phyloP scores from a whole-genome alignment of 2,113 vertebrate species.

The Lophius piscatorius region DNA sequence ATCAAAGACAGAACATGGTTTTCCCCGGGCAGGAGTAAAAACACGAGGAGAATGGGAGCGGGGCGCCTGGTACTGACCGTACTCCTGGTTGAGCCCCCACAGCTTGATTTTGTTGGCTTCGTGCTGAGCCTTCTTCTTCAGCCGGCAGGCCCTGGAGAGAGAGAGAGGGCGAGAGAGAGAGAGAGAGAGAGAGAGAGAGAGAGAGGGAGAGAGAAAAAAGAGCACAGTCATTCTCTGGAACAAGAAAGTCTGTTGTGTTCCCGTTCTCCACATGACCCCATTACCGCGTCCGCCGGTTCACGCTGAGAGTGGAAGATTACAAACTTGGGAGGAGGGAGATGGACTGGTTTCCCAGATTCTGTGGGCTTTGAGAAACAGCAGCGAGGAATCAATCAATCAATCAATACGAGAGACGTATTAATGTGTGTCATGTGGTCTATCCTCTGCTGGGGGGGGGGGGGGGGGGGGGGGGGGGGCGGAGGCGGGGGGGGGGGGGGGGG shows the following conservation, averaged over 20 bases:
- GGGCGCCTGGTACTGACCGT: conserved; percentile 66
- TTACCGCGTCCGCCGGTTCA: conserved; percentile 2
- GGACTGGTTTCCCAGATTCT: conserved; percentile 19
- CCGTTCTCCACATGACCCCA: conserved; percentile 11
- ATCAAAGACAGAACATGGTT: conserved; percentile 7
- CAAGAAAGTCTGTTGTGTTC: conserved; percentile 1
- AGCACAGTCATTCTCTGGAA: conserved; percentile 18
- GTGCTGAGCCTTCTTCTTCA: conserved; percentile 84
- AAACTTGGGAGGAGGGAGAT: conserved; percentile 16
- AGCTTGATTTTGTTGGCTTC: conserved; percentile 84
- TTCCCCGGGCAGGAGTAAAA: no score
- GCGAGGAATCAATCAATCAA: conserved; percentile 27
- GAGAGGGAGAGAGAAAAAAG: no score
- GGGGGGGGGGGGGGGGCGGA: no score
- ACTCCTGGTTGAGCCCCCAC: conserved; percentile 82
- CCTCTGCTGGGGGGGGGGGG: not conserved
- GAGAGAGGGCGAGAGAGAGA: no score
- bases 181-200: not conserved
- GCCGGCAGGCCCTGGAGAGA: conserved; percentile 74
- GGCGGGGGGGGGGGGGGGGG: no score
- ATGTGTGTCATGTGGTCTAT: conserved; percentile 16
- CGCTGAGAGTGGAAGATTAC: conserved; percentile 18
- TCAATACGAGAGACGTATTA: conserved; percentile 34
- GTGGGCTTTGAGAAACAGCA: not conserved
- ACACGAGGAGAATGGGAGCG: no score